Conservation (phyloP, 2,113 vertebrate species). For the Furnarius figulus region DNA sequence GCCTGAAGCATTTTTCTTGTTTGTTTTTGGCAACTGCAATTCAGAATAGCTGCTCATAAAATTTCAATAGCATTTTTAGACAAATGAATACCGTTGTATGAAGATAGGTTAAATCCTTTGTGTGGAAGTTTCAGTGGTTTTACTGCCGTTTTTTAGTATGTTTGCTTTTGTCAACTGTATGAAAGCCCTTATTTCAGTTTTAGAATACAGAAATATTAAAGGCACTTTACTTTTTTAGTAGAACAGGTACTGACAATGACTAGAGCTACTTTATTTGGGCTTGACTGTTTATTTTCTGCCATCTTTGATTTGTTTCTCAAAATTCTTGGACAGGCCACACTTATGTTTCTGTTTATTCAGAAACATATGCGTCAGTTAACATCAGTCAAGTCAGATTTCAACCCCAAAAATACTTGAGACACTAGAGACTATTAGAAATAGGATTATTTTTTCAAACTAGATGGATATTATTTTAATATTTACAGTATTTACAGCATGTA, state of each 20-base stretch:
- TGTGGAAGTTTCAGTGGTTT: not conserved
- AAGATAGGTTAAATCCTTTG: not conserved
- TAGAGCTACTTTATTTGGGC: not conserved
- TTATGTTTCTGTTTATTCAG: not conserved
- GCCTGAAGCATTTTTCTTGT: not conserved
- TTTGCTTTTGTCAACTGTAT: not conserved
- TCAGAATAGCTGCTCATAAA: not conserved
- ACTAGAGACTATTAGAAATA: not conserved
- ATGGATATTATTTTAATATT: not conserved
- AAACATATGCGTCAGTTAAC: not conserved
- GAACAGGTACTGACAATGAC: not conserved
- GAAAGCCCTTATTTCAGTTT: not conserved
- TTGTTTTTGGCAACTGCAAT: not conserved
- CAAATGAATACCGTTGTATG: not conserved
- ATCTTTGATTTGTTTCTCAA: not conserved
- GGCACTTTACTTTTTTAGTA: not conserved
- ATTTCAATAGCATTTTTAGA: not conserved
- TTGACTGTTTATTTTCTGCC: not conserved
- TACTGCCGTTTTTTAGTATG: not conserved
- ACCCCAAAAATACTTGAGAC: not conserved
- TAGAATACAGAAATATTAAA: not conserved
- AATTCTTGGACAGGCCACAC: not conserved
- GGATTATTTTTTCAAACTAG: not conserved
- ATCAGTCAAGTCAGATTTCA: not conserved
- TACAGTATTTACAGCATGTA: not conserved